These are phyloP conservation scores for Euphonia xanthogaster DNA, from an alignment of 2,797 vertebrate genomes.

Conservation along the genomic window DNA sequence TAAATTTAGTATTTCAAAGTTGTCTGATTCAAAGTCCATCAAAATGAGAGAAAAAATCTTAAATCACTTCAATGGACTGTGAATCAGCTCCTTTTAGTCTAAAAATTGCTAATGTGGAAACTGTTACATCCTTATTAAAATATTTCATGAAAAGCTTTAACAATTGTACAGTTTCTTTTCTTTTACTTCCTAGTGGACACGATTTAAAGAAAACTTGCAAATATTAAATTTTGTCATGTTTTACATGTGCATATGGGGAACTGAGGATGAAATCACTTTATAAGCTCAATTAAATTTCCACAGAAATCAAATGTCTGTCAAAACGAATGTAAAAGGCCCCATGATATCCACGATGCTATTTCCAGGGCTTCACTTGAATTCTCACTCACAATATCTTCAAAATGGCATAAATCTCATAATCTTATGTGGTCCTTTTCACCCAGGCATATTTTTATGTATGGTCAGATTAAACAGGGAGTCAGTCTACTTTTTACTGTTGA, in stretches of 20 bases:
- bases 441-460: neutral
- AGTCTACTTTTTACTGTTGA: neutral
- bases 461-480: slow-evolving; percentile 53
- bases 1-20: slow-evolving; percentile 13
- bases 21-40: slow-evolving; percentile 18
- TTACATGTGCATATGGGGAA: neutral
- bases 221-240: neutral
- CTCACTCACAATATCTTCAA: neutral
- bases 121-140: slow-evolving; percentile 61
- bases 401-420: slow-evolving; percentile 8
- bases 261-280: neutral
- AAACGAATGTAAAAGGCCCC: slow-evolving; percentile 17
- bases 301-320: slow-evolving; percentile 43
- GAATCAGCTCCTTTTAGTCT: slow-evolving; percentile 37
- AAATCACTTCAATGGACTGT: neutral
- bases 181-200: neutral
- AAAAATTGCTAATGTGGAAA: slow-evolving; percentile 34
- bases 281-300: slow-evolving; percentile 28
- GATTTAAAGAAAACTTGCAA: neutral
- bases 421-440: neutral
- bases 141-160: slow-evolving; percentile 52
- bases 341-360: neutral
- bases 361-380: slow-evolving; percentile 31
- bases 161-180: slow-evolving; percentile 19
- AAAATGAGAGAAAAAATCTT: neutral